These are phyloP conservation scores for Portevinia maculata DNA, from an alignment of 2,888 invertebrate species.

Conservation along the genomic window DNA sequence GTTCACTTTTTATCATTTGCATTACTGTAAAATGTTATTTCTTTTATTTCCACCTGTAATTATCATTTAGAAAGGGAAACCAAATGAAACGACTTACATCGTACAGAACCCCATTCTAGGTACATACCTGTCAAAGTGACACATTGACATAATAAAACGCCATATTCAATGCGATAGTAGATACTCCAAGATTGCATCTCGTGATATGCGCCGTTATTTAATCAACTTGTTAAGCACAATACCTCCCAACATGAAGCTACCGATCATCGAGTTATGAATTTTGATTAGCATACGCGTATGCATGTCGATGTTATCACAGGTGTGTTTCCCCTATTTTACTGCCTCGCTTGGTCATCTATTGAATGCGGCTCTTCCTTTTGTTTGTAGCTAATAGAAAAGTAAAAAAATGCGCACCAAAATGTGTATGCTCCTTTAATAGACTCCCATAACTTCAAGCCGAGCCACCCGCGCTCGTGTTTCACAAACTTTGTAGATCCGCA, in stretches of 20 bases:
- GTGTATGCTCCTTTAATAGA: neutral
- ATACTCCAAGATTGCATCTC: slow-evolving; percentile 39
- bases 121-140: slow-evolving; percentile 16
- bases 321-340: neutral
- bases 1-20: too few species aligned
- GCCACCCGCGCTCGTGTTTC: neutral
- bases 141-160: slow-evolving; percentile 52
- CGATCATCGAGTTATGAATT: slow-evolving; percentile 43
- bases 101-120: too few species aligned
- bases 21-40: too few species aligned
- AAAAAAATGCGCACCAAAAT: neutral
- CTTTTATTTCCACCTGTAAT: too few species aligned
- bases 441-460: neutral
- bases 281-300: slow-evolving; percentile 45
- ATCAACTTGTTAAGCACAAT: slow-evolving; percentile 43
- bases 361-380: neutral
- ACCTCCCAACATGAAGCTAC: slow-evolving; percentile 1
- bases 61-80: too few species aligned
- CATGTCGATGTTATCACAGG: neutral
- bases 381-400: neutral
- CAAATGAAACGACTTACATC: too few species aligned
- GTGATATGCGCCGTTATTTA: slow-evolving; percentile 51
- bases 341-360: neutral
- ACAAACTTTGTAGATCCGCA: neutral
- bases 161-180: slow-evolving; percentile 7